Evolutionary conservation across 2,888 invertebrate genomes (phyloP).

Genomic region (Pseudanteris insignis): DNA sequence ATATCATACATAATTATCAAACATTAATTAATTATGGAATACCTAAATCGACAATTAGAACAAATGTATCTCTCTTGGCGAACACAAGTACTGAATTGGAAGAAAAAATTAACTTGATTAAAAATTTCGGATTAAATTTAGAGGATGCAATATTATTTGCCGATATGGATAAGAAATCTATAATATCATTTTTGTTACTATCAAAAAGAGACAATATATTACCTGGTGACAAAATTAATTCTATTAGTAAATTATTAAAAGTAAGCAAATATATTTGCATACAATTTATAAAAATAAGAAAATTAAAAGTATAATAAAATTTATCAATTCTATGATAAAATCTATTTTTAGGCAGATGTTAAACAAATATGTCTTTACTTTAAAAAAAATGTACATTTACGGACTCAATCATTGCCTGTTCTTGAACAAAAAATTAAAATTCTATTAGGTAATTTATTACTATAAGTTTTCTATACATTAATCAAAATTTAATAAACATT

Average conservation of each 20-base stretch:
- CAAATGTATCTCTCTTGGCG: slow-evolving; percentile 36
- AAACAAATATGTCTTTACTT: slow-evolving; percentile 4
- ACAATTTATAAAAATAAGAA: no score
- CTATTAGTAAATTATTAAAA: not conserved
- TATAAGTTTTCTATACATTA: no score
- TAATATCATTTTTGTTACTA: not conserved
- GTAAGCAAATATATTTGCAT: not conserved
- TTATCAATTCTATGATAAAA: no score
- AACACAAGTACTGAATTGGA: slow-evolving; percentile 10
- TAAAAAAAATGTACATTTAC: not conserved
- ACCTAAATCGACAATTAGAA: slow-evolving; percentile 26
- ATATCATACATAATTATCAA: slow-evolving; percentile 37
- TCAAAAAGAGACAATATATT: not conserved
- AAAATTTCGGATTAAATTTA: slow-evolving; percentile 27
- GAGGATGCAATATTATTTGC: slow-evolving; percentile 30
- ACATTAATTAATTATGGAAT: slow-evolving; percentile 27
- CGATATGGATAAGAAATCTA: slow-evolving; percentile 8
- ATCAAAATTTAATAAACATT: no score
- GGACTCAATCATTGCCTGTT: not conserved
- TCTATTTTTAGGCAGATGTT: slow-evolving; percentile 1
- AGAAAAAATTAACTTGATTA: slow-evolving; percentile 20
- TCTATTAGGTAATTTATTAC: not conserved
- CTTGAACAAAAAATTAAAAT: not conserved
- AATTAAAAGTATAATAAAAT: no score
- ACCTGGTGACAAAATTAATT: slow-evolving; percentile 2